Evolutionary conservation across 2,113 vertebrate species (phyloP).

Genomic region (Prochilodus magdalenae): DNA sequence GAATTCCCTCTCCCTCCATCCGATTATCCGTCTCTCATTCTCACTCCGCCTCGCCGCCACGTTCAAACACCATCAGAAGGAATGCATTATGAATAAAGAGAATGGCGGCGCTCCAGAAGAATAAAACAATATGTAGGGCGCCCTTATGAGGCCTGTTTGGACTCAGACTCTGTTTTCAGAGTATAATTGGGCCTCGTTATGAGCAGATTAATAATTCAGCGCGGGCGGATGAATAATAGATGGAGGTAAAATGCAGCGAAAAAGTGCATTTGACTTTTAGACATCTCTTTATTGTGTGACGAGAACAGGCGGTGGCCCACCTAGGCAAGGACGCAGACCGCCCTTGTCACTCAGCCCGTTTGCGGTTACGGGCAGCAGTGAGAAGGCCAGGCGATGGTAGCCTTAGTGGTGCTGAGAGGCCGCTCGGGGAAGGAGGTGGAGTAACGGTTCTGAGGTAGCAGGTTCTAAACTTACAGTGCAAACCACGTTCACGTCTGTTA

Average conservation of each 20-base stretch:
- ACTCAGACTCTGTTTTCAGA: constrained; percentile 49
- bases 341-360: background rate
- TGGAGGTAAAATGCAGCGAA: constrained; percentile 43
- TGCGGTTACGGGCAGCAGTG: no score
- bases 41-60: background rate
- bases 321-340: background rate
- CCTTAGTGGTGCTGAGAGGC: no score
- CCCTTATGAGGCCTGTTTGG: constrained; percentile 31
- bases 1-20: background rate
- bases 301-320: background rate
- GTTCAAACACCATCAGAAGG: background rate
- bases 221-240: constrained; percentile 47
- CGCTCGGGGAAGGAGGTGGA: no score
- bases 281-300: constrained; percentile 32
- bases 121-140: constrained; percentile 52
- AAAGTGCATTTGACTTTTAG: constrained; percentile 42
- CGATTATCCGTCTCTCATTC: background rate
- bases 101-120: constrained; percentile 7
- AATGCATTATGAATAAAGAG: constrained; percentile 10
- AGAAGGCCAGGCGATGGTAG: no score
- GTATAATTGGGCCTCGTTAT: constrained; percentile 55
- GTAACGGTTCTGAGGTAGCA: no score
- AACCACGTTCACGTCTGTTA: no score
- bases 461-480: no score
- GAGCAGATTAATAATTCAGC: constrained; percentile 55